These are phyloP conservation scores for Drosophila chauvacae DNA, from an alignment of 1,140 invertebrate species.

Conservation along the genomic window DNA sequence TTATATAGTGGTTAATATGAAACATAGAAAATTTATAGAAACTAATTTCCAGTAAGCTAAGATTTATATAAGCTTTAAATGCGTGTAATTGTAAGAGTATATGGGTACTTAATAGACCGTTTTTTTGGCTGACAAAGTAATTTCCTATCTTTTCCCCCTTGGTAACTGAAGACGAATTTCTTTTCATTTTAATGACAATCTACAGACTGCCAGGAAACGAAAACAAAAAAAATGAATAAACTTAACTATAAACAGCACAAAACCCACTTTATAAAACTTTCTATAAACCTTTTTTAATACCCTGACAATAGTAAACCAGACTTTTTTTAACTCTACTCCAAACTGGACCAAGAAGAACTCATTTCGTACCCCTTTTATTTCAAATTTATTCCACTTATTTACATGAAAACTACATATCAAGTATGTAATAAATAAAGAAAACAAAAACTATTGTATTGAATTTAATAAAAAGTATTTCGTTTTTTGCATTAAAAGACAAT, in stretches of 20 bases:
- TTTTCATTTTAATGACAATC: conserved; percentile 73
- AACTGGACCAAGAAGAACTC: conserved; percentile 67
- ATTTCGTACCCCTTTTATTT: conserved; percentile 2
- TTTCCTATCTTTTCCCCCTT: conserved; percentile 8
- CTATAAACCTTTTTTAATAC: conserved; percentile 3
- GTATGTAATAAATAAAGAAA: conserved; percentile 61
- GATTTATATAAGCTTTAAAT: conserved; percentile 74
- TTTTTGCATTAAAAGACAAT: conserved; percentile 53
- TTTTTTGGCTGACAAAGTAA: conserved; percentile 25
- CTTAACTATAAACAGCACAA: conserved; percentile 40
- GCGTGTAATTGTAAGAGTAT: conserved; percentile 27
- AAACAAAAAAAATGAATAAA: conserved; percentile 1
- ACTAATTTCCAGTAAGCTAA: conserved; percentile 35
- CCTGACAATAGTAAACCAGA: conserved; percentile 11
- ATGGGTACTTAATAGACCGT: conserved; percentile 6
- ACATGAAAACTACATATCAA: conserved; percentile 72
- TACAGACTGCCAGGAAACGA: conserved; percentile 69
- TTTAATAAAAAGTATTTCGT: conserved; percentile 43
- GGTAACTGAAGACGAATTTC: conserved; percentile 51
- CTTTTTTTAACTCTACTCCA: conserved; percentile 17
- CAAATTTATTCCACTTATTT: conserved; percentile 37
- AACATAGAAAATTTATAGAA: conserved; percentile 25
- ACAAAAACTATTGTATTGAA: conserved; percentile 13
- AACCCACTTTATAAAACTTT: not conserved
- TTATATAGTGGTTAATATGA: conserved; percentile 24